phyloP scores from a whole-genome alignment of 2,113 vertebrate genomes.

The Eudyptes chrysolophus region DNA sequence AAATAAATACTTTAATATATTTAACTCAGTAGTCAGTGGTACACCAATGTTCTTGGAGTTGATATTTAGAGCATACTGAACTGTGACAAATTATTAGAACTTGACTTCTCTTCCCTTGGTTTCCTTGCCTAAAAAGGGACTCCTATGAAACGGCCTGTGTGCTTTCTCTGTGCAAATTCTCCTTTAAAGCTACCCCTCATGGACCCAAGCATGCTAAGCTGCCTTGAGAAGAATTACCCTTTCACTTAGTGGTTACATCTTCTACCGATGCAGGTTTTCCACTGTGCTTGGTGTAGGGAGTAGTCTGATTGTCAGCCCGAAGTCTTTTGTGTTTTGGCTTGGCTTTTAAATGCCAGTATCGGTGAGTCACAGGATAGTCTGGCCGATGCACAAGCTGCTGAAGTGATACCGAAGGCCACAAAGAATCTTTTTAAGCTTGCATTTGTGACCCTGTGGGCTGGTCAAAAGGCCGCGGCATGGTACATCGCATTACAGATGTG shows the following conservation, averaged over 20 bases:
- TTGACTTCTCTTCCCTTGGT: neutral
- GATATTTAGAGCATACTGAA: neutral
- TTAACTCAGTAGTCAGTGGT: neutral
- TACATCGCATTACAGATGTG: fast-evolving
- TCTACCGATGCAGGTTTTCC: neutral
- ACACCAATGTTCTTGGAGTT: neutral
- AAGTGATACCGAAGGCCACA: neutral
- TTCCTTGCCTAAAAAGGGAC: neutral
- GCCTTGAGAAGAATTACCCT: neutral
- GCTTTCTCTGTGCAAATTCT: neutral
- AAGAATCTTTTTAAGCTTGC: neutral
- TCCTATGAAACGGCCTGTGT: neutral
- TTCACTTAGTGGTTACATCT: neutral
- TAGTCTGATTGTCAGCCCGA: neutral
- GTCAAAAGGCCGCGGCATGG: neutral
- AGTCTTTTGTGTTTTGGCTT: neutral
- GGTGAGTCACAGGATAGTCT: neutral
- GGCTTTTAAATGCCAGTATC: neutral
- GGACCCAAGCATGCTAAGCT: neutral
- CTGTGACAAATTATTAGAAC: neutral
- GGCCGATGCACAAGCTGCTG: neutral
- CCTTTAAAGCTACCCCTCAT: neutral
- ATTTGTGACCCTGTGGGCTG: neutral
- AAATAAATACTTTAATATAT: neutral
- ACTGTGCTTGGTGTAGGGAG: neutral